phyloP scores from a whole-genome alignment of 2,888 invertebrate species.

The Caenorhabditis macrosperma region DNA sequence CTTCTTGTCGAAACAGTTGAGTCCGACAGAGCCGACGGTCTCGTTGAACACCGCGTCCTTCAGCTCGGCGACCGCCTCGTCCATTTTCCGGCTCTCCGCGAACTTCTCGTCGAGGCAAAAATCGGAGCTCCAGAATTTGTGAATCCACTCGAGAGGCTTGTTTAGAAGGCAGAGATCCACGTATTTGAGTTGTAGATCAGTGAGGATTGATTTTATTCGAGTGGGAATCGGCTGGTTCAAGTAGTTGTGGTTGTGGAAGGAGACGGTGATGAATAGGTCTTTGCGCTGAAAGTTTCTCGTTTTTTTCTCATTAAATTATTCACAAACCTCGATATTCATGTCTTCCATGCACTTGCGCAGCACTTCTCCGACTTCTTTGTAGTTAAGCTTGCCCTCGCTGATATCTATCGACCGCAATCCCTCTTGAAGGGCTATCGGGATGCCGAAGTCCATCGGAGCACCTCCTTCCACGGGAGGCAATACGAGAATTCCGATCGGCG shows the following conservation, averaged over 20 bases:
- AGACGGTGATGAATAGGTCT: constrained; percentile 76
- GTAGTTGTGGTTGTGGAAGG: constrained; percentile 68
- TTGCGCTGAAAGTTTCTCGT: constrained; percentile 67
- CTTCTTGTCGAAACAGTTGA: constrained; percentile 76
- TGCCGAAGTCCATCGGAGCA: not conserved
- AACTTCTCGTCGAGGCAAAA: constrained; percentile 18
- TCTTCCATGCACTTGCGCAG: not conserved
- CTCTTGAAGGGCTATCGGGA: not conserved
- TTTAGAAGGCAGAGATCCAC: constrained; percentile 78
- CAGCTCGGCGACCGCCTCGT: constrained; percentile 77
- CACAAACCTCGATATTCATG: not conserved
- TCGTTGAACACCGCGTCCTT: constrained; percentile 66
- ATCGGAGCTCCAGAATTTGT: constrained; percentile 66
- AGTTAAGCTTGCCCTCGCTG: not conserved
- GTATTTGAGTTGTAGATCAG: constrained; percentile 68
- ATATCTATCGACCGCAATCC: constrained; percentile 3
- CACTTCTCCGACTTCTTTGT: not conserved
- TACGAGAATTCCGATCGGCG: not conserved
- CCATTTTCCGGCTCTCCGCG: constrained; percentile 71
- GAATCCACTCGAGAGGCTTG: constrained; percentile 77
- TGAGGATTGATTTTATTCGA: constrained; percentile 60
- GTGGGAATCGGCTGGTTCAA: constrained; percentile 78
- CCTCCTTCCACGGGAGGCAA: not conserved
- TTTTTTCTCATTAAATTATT: not conserved
- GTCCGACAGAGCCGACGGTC: constrained; percentile 73